Evolutionary conservation across 2,113 vertebrate genomes (phyloP).

Genomic region (Noctilio leporinus): DNA sequence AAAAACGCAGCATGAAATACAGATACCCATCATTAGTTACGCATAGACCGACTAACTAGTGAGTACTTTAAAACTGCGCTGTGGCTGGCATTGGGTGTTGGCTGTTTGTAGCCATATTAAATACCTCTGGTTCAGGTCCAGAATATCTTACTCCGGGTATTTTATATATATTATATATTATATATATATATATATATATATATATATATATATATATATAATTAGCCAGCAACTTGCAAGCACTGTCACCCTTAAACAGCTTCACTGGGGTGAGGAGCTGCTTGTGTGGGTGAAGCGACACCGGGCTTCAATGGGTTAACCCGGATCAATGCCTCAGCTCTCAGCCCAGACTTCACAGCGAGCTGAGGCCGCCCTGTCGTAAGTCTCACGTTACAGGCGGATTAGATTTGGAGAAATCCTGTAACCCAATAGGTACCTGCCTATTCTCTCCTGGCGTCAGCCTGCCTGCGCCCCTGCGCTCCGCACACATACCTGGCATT

Average conservation of each 20-base stretch:
- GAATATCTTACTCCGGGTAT: background rate
- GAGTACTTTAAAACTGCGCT: background rate
- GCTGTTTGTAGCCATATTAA: conserved; percentile 35
- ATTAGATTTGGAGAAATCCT: conserved; percentile 91
- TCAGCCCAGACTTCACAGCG: conserved; percentile 81
- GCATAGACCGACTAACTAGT: conserved; percentile 36
- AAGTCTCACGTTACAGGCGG: conserved; percentile 89
- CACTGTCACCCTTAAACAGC: conserved; percentile 44
- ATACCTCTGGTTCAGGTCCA: conserved; percentile 54
- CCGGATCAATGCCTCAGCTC: conserved; percentile 75
- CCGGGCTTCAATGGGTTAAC: conserved; percentile 81
- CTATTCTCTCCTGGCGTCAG: conserved; percentile 91
- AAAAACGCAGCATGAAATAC: conserved; percentile 49
- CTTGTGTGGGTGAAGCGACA: conserved; percentile 67
- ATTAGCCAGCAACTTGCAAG: conserved; percentile 65
- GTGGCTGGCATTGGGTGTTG: background rate
- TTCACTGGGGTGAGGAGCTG: conserved; percentile 59
- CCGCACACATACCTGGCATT: conserved; percentile 91
- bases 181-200: conserved; percentile 18
- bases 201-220: conserved; percentile 4
- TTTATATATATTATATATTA: conserved; percentile 27
- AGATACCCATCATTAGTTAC: conserved; percentile 54
- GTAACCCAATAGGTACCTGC: conserved; percentile 92
- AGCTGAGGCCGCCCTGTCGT: conserved; percentile 83
- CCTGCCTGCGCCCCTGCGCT: conserved; percentile 82